These are phyloP conservation scores for Dynastes hyllus DNA, from an alignment of 2,888 invertebrate genomes.

Conservation along the genomic window DNA sequence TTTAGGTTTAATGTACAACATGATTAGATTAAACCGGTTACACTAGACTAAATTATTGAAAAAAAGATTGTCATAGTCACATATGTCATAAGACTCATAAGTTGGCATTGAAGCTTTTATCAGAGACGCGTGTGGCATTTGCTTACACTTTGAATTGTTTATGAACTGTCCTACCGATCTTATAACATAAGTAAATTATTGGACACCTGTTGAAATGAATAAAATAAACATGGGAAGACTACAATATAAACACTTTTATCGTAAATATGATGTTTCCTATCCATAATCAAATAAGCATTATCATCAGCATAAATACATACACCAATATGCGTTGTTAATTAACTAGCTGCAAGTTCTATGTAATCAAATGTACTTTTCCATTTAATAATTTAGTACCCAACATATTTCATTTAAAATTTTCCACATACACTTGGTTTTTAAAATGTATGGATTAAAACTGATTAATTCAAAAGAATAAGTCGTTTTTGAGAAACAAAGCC, in stretches of 20 bases:
- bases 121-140: neutral
- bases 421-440: neutral
- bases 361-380: too few relatives aligned
- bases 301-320: too few relatives aligned
- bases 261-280: too few relatives aligned
- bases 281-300: too few relatives aligned
- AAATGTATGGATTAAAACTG: too few relatives aligned
- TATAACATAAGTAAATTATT: neutral
- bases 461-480: too few relatives aligned
- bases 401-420: too few relatives aligned
- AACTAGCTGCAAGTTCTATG: too few relatives aligned
- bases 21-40: slow-evolving; percentile 21
- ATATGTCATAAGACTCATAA: neutral
- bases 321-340: too few relatives aligned
- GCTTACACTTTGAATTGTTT: neutral
- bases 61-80: neutral
- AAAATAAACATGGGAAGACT: neutral
- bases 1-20: neutral
- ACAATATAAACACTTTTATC: neutral
- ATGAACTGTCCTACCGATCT: neutral
- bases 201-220: neutral
- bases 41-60: slow-evolving; percentile 8
- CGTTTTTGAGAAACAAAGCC: too few relatives aligned
- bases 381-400: too few relatives aligned
- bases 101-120: slow-evolving; percentile 4